A percentile compares a stretch with the other conserved stretches of the same genome.
Conservation (phyloP, 2,113 vertebrate genomes). For the Perca fluviatilis region DNA sequence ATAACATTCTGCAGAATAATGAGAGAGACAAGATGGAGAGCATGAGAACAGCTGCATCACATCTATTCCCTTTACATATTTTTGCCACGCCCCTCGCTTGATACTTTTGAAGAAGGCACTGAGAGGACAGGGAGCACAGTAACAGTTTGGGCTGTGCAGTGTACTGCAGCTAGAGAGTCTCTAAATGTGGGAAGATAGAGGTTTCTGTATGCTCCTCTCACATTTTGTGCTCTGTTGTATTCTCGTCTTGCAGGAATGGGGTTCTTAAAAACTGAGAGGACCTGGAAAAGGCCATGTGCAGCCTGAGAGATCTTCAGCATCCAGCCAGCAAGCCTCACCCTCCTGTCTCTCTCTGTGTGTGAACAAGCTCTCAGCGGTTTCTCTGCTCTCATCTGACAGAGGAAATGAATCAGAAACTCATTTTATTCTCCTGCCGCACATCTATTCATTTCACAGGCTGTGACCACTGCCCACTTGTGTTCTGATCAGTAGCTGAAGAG, state of each 20-base stretch:
- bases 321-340: conserved; percentile 49
- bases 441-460: conserved; percentile 72
- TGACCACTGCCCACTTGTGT: conserved; percentile 72
- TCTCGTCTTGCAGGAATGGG: conserved; percentile 70
- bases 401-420: conserved; percentile 79
- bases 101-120: conserved; percentile 51
- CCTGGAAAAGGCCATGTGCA: conserved; percentile 60
- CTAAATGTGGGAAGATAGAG: conserved; percentile 41
- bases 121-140: conserved; percentile 56
- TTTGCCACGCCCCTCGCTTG: conserved; percentile 10
- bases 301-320: conserved; percentile 68
- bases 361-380: conserved; percentile 65
- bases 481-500: conserved; percentile 67
- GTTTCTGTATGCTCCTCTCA: conserved; percentile 42
- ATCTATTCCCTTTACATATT: conserved; percentile 45
- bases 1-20: conserved; percentile 58
- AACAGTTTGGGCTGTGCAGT: conserved; percentile 44
- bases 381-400: conserved; percentile 74
- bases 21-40: conserved; percentile 61
- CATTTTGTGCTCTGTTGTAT: conserved; percentile 43
- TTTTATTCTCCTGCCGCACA: conserved; percentile 73
- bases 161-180: conserved; percentile 53
- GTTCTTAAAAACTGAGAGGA: conserved; percentile 53
- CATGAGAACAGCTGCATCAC: conserved; percentile 62
- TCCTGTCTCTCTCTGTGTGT: conserved; percentile 11